A percentile compares a stretch with the other conserved stretches of the same genome.
Conservation (phyloP, 2,113 vertebrate genomes). For the Machaerirhynchus nigripectus region DNA sequence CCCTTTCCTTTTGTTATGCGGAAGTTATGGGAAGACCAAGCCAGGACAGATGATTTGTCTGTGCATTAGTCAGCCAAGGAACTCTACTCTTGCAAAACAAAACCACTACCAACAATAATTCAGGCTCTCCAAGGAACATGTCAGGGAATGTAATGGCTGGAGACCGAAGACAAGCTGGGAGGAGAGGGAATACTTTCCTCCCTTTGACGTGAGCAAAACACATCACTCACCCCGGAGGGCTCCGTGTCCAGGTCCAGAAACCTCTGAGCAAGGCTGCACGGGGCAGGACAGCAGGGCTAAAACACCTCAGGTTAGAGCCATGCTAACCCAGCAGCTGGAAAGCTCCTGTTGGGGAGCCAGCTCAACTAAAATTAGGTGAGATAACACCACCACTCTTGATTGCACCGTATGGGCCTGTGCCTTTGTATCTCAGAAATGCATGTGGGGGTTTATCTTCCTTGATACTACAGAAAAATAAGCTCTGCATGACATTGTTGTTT, state of each 20-base stretch:
- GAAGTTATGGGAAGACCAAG: not conserved
- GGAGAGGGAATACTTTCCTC: not conserved
- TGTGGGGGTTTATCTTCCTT: not conserved
- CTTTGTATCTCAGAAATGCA: not conserved
- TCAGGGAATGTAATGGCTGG: not conserved
- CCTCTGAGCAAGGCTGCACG: not conserved
- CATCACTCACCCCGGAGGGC: not conserved
- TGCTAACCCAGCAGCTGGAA: not conserved
- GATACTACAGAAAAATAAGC: not conserved
- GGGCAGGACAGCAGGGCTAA: not conserved
- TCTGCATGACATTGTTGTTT: not conserved
- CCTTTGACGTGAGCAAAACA: not conserved
- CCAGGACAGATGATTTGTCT: conserved; percentile 19
- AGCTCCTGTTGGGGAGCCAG: not conserved
- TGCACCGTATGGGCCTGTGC: accelerated
- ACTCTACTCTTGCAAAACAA: conserved; percentile 44
- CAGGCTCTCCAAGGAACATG: not conserved
- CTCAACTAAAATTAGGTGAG: not conserved
- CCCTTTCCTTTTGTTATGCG: not conserved
- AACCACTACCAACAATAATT: conserved; percentile 23
- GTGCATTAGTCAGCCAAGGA: conserved; percentile 7
- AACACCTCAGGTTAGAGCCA: not conserved
- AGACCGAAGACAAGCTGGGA: not conserved
- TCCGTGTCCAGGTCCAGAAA: not conserved
- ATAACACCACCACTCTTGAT: not conserved